A percentile compares a stretch with the other conserved stretches of the same genome.
These are phyloP conservation scores for Polyergus mexicanus DNA, from an alignment of 1,140 invertebrate genomes.

Conservation along the genomic window DNA sequence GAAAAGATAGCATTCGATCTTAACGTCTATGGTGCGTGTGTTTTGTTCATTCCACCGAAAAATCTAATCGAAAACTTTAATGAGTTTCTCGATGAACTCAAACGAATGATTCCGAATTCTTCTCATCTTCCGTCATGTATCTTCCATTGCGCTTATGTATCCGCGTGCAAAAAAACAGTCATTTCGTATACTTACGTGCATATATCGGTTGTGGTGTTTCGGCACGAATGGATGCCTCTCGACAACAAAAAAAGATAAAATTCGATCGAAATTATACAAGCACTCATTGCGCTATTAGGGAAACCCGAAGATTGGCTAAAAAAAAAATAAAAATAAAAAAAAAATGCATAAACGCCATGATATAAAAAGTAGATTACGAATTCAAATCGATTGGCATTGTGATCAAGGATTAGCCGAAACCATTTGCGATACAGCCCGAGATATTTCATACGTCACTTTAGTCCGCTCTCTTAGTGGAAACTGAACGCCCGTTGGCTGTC, in stretches of 20 bases:
- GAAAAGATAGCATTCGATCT: slow-evolving; percentile 6
- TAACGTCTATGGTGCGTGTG: slow-evolving; percentile 1
- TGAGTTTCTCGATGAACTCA: slow-evolving; percentile 28
- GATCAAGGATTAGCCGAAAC: slow-evolving; percentile 67
- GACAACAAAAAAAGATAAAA: slow-evolving; percentile 14
- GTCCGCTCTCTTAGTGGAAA: slow-evolving; percentile 24
- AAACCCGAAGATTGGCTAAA: slow-evolving; percentile 72
- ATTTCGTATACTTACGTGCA: slow-evolving; percentile 26
- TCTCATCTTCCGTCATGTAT: slow-evolving; percentile 74
- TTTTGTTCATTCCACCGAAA: slow-evolving; percentile 45
- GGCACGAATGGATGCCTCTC: slow-evolving; percentile 20
- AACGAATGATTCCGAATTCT: slow-evolving; percentile 62
- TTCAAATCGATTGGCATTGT: slow-evolving; percentile 66
- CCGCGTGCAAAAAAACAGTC: not conserved
- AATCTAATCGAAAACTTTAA: slow-evolving; percentile 19
- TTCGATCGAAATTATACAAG: slow-evolving; percentile 65
- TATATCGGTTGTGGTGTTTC: slow-evolving; percentile 20
- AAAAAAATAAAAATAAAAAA: slow-evolving; percentile 6
- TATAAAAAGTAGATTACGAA: slow-evolving; percentile 58
- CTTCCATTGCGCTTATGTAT: slow-evolving; percentile 76
- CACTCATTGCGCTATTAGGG: slow-evolving; percentile 52
- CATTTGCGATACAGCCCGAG: slow-evolving; percentile 20
- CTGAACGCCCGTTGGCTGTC: not conserved
- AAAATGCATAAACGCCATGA: slow-evolving; percentile 53
- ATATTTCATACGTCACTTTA: slow-evolving; percentile 27